Conservation (phyloP, 2,113 vertebrate genomes). For the Hystrix cristata region DNA sequence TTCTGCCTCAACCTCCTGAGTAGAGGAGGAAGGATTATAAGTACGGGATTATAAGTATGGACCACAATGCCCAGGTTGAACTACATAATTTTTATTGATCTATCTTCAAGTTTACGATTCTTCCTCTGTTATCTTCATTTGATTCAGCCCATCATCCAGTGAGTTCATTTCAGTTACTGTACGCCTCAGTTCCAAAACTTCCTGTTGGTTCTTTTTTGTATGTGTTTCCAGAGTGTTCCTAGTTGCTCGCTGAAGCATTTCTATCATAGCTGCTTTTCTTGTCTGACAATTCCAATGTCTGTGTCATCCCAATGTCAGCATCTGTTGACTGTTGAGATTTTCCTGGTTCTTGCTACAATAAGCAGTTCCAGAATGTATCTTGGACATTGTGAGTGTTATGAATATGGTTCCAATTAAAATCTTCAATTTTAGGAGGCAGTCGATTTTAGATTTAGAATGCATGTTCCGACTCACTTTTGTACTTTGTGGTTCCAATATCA, state of each 20-base stretch:
- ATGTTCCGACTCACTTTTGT: background rate
- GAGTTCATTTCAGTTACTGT: background rate
- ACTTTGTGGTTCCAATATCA: background rate
- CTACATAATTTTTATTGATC: background rate
- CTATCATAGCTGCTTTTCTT: background rate
- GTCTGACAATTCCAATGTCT: background rate
- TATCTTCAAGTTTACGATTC: background rate
- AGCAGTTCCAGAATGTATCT: background rate
- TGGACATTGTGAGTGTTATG: background rate
- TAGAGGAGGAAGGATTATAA: background rate
- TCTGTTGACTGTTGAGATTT: background rate
- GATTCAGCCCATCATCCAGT: background rate
- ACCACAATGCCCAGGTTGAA: background rate
- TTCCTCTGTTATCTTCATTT: background rate
- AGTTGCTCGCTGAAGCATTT: background rate
- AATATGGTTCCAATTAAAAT: background rate
- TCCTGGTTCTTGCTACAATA: background rate
- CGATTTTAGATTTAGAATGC: conserved; percentile 8
- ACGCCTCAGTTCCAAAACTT: conserved; percentile 39
- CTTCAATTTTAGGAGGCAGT: background rate
- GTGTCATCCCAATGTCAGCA: background rate
- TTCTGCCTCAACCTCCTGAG: background rate
- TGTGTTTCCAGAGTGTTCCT: conserved; percentile 33
- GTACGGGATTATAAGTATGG: background rate
- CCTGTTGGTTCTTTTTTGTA: conserved; percentile 25